Base-by-base conservation (phyloP, 2,113 vertebrate species). In the Elgaria multicarinata region DNA sequence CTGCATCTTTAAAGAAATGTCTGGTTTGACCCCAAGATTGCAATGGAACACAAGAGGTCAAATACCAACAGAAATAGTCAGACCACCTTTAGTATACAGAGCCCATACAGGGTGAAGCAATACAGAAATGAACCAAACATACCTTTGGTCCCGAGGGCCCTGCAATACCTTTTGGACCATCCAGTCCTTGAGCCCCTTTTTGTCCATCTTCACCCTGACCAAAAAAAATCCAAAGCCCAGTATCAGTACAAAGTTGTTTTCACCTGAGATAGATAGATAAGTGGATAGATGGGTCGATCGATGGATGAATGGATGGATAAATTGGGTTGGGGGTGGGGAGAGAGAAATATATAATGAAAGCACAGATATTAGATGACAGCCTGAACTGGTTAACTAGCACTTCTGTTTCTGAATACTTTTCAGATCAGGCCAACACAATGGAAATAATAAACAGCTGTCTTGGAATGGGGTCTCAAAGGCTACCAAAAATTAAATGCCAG, bases 81-180 rank as follows among this genome's bases (percentile, higher is more conserved):
- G 46, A 3, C 46, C 46, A 53, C 50, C 46, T 8, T 50, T 8
- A 50, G 50, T 12, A 53, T 87, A 1, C 16, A 66, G 39, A 69
- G 80, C 80, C 31, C 18, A 62, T 13, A 69, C 0, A 42, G 33
- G 87, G 7, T n/a, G 28, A 91, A 87, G 14, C 0, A 4, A 66
- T 55, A 55, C 18, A 18, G 81, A 42, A 64, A 81, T 87, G 46
- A 83, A 90, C 77, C 2, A 91, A 91, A 75, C 94, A 88, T 93
- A 97, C 97, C 96, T 97, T 97, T 74, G 94, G 91, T 89, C 97
- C 97, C 67, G 92, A 46, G 0, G 92, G 72, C 33, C 97, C 96
- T 44, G 83, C 69, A 89, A 22, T 72, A 82, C 96, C 97, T 75
- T 1, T 93, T 80, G 62, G 55, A 83, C 97, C 96, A 85, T 74